These are phyloP conservation scores for Scaptomyza montana DNA, from an alignment of 1,140 invertebrate genomes.

Conservation along the genomic window DNA sequence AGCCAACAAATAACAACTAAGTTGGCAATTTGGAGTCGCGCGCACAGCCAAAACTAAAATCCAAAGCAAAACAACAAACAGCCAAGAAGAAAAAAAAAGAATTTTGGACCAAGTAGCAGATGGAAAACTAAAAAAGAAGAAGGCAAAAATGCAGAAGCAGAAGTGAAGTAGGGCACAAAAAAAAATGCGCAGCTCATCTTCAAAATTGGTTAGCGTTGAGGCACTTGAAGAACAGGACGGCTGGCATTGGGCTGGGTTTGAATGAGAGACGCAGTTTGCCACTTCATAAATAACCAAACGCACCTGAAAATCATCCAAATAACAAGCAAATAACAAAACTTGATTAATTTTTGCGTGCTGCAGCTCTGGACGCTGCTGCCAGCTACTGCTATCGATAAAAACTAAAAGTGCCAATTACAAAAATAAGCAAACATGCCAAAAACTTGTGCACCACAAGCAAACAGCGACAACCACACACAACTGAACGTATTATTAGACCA, in stretches of 20 bases:
- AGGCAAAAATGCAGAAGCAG: background rate
- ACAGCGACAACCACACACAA: background rate
- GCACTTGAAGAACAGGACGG: slow-evolving; percentile 34
- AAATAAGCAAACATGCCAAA: slow-evolving; percentile 63
- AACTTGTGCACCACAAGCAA: slow-evolving; percentile 12
- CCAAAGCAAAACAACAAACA: slow-evolving; percentile 23
- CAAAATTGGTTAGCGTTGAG: slow-evolving; percentile 61
- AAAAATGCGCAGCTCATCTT: slow-evolving; percentile 64
- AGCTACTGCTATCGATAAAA: slow-evolving; percentile 37
- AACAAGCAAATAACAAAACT: slow-evolving; percentile 8
- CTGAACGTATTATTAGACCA: slow-evolving; percentile 10
- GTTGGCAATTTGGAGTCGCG: slow-evolving; percentile 78
- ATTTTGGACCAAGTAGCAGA: slow-evolving; percentile 31
- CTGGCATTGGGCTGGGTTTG: too few relatives aligned
- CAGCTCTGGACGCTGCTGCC: slow-evolving; percentile 8
- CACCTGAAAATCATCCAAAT: slow-evolving; percentile 13
- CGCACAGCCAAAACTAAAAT: slow-evolving; percentile 29
- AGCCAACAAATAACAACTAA: slow-evolving; percentile 80
- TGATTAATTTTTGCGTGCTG: slow-evolving; percentile 47
- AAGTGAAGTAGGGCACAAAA: slow-evolving; percentile 16
- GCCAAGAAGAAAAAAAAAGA: slow-evolving; percentile 10
- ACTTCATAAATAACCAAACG: slow-evolving; percentile 35
- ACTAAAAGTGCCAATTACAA: slow-evolving; percentile 71
- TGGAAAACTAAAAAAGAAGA: slow-evolving; percentile 1
- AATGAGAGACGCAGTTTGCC: background rate